These are phyloP conservation scores for Lypha dubia DNA, from an alignment of 2,888 invertebrate species.

Conservation along the genomic window DNA sequence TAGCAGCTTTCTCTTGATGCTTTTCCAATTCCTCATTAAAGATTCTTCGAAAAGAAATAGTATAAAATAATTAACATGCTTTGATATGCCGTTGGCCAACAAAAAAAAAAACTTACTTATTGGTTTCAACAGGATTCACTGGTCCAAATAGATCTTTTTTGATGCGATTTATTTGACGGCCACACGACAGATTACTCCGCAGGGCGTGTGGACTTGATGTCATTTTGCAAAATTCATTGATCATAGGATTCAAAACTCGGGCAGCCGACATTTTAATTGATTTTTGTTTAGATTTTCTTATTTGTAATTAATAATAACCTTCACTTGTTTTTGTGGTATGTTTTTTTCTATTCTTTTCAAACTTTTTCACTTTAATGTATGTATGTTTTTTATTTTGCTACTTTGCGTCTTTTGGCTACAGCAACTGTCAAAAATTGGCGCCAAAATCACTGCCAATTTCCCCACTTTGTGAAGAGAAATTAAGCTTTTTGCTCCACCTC, in stretches of 20 bases:
- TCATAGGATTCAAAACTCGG: constrained; percentile 80
- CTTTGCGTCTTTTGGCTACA: constrained; percentile 67
- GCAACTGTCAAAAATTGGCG: constrained; percentile 80
- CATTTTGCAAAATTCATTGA: constrained; percentile 80
- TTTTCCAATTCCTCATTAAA: constrained; percentile 80
- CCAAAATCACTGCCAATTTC: constrained; percentile 77
- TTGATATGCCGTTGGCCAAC: neutral
- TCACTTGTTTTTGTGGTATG: constrained; percentile 63
- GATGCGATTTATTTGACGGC: constrained; percentile 79
- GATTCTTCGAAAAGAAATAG: constrained; percentile 72
- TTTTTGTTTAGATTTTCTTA: constrained; percentile 36
- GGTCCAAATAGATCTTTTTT: constrained; percentile 82
- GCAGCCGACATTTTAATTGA: constrained; percentile 76
- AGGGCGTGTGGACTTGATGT: constrained; percentile 75
- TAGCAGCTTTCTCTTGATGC: constrained; percentile 86
- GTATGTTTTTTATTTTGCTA: constrained; percentile 73
- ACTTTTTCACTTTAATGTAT: constrained; percentile 67
- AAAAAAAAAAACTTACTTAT: constrained; percentile 78
- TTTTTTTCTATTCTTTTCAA: constrained; percentile 68
- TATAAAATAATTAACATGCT: neutral
- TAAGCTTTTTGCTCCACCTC: constrained; percentile 70
- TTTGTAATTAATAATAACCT: constrained; percentile 68
- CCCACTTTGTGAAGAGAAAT: constrained; percentile 70
- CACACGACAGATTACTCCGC: constrained; percentile 77
- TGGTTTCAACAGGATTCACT: constrained; percentile 78